Conservation (phyloP, 2,888 invertebrate genomes). For the Drosophila picticornis region DNA sequence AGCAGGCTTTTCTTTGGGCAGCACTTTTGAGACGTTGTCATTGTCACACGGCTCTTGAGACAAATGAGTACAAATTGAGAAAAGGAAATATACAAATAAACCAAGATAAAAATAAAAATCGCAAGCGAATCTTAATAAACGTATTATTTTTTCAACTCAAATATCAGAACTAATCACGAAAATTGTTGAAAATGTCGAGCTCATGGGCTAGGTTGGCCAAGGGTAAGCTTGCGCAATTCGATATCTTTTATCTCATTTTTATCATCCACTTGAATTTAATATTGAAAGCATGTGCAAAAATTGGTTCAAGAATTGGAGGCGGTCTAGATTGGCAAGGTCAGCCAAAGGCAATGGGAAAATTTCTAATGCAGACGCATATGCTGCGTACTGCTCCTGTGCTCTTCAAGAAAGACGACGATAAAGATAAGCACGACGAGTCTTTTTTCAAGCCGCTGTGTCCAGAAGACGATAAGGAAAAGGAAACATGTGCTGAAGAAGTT, state of each 20-base stretch:
- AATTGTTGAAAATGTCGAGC: conserved; percentile 42
- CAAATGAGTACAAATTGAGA: conserved; percentile 7
- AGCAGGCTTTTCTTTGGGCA: conserved; percentile 31
- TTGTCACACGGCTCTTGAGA: not conserved
- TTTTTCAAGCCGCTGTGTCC: conserved; percentile 19
- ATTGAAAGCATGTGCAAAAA: conserved; percentile 37
- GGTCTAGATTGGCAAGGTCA: not conserved
- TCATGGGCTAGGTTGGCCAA: conserved; percentile 47
- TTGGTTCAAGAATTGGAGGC: conserved; percentile 19
- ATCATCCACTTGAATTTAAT: not conserved
- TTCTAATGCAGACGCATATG: conserved; percentile 14
- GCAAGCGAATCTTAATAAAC: not conserved
- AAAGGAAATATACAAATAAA: not conserved
- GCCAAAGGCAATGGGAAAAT: not conserved
- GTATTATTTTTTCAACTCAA: not conserved
- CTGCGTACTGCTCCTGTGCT: conserved; percentile 27
- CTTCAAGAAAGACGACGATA: conserved; percentile 35
- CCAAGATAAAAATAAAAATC: not conserved
- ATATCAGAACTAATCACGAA: not conserved
- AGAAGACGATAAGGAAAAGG: conserved; percentile 1
- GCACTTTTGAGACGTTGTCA: conserved; percentile 15
- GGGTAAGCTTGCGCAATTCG: conserved; percentile 40
- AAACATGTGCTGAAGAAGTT: not conserved
- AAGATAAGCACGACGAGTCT: conserved; percentile 11
- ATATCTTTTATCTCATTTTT: fast-evolving